These are phyloP conservation scores for Lontra canadensis DNA, from an alignment of 2,113 vertebrate genomes.

Conservation along the genomic window DNA sequence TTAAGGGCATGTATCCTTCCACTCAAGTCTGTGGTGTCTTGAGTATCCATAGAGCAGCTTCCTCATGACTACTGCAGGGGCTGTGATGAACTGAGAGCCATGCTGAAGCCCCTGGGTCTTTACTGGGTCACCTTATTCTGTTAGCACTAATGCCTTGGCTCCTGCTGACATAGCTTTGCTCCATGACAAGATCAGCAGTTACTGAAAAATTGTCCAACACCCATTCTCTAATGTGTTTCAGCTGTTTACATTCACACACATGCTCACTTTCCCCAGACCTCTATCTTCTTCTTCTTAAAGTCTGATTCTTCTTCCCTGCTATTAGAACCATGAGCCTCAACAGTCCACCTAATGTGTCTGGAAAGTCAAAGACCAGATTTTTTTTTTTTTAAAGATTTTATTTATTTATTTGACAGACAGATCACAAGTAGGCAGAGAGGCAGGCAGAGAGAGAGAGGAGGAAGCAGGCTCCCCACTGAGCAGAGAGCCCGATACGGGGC, in stretches of 20 bases:
- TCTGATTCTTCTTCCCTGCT: neutral
- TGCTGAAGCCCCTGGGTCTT: neutral
- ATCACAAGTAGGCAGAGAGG: too few relatives aligned
- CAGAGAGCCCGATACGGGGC: too few relatives aligned
- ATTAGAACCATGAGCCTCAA: too few relatives aligned
- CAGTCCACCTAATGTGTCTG: neutral
- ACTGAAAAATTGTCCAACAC: neutral
- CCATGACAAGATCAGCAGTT: neutral
- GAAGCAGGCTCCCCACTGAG: too few relatives aligned
- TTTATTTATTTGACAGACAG: too few relatives aligned
- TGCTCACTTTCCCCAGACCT: neutral
- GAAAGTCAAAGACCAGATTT: neutral
- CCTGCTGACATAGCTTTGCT: neutral
- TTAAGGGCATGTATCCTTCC: neutral
- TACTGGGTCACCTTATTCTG: neutral
- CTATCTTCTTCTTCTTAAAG: neutral
- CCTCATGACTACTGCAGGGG: neutral
- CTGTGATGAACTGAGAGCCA: too few relatives aligned
- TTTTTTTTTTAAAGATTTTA: too few relatives aligned
- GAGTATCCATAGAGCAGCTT: neutral
- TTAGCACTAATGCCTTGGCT: neutral
- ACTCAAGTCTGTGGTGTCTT: neutral
- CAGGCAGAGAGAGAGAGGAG: too few relatives aligned
- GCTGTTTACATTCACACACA: neutral
- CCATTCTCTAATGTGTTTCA: neutral